Percentiles rank a stretch among this genome's conserved stretches.
Conservation (phyloP, 2,888 invertebrate genomes). For the Dynastes grantii region DNA sequence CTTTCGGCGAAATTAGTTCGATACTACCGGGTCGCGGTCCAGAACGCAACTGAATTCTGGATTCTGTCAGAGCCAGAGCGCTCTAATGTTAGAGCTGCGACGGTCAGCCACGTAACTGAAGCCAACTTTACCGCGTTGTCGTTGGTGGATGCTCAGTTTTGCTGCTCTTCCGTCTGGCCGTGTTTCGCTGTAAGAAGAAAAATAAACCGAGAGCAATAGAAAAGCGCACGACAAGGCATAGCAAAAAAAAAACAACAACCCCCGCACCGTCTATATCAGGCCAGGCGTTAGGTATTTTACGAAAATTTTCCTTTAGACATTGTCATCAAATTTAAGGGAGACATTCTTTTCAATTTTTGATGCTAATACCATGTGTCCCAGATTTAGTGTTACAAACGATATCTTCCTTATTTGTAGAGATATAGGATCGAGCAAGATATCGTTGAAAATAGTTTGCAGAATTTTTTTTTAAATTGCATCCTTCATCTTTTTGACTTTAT, state of each 20-base stretch:
- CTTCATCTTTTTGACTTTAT: too few relatives aligned
- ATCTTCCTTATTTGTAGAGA: too few relatives aligned
- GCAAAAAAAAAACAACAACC: background rate
- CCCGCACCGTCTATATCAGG: too few relatives aligned
- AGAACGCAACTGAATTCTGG: conserved; percentile 3
- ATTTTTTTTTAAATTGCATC: too few relatives aligned
- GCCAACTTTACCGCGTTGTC: background rate
- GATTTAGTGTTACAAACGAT: too few relatives aligned
- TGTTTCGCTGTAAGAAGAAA: background rate
- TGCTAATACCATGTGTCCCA: too few relatives aligned
- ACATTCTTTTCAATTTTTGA: too few relatives aligned
- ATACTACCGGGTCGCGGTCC: background rate
- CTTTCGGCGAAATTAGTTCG: background rate
- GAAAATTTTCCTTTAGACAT: too few relatives aligned
- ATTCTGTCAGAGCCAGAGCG: background rate
- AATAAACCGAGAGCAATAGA: background rate
- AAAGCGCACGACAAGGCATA: background rate
- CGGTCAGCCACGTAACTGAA: conserved; percentile 29
- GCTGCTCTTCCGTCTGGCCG: background rate
- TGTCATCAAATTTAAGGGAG: too few relatives aligned
- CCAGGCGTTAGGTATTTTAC: too few relatives aligned
- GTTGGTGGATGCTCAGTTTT: conserved; percentile 2
- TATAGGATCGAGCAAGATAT: too few relatives aligned
- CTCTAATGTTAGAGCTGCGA: background rate
- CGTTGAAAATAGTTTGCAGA: too few relatives aligned